These are phyloP conservation scores for Athalia rosae DNA, from an alignment of 2,888 invertebrate species.

Conservation along the genomic window DNA sequence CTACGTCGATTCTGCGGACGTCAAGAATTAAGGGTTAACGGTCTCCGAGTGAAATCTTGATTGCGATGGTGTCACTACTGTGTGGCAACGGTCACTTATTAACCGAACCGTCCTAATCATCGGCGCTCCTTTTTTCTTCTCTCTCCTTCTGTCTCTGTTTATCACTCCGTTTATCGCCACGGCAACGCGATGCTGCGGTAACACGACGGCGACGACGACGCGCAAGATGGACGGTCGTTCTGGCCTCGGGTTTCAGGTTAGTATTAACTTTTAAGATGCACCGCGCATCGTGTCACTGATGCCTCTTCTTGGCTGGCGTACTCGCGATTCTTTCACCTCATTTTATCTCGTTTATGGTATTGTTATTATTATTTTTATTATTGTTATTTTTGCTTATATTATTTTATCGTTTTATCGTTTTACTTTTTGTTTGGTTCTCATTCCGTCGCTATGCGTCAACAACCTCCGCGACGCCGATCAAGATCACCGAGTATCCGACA, in stretches of 20 bases:
- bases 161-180: slow-evolving; percentile 28
- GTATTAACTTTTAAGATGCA: not conserved
- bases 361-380: not conserved
- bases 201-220: slow-evolving; percentile 2
- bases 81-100: not conserved
- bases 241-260: not conserved
- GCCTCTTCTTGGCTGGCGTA: not conserved
- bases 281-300: not conserved
- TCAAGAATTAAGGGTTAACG: slow-evolving; percentile 8
- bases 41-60: slow-evolving; percentile 28
- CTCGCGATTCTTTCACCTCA: not conserved
- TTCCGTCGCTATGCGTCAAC: not conserved
- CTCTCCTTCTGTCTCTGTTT: slow-evolving; percentile 15
- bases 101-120: slow-evolving; percentile 9
- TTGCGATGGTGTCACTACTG: slow-evolving; percentile 17
- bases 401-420: not conserved
- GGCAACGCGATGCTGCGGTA: slow-evolving; percentile 26
- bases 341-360: not conserved
- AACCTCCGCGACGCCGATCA: not conserved
- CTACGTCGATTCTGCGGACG: not conserved
- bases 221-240: slow-evolving; percentile 41
- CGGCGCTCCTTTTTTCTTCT: not conserved
- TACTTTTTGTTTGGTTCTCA: not conserved
- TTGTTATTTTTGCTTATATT: slow-evolving; percentile 25
- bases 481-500: slow-evolving; percentile 6